phyloP scores from a whole-genome alignment of 2,888 invertebrate species.

The Stenichneumon culpator region DNA sequence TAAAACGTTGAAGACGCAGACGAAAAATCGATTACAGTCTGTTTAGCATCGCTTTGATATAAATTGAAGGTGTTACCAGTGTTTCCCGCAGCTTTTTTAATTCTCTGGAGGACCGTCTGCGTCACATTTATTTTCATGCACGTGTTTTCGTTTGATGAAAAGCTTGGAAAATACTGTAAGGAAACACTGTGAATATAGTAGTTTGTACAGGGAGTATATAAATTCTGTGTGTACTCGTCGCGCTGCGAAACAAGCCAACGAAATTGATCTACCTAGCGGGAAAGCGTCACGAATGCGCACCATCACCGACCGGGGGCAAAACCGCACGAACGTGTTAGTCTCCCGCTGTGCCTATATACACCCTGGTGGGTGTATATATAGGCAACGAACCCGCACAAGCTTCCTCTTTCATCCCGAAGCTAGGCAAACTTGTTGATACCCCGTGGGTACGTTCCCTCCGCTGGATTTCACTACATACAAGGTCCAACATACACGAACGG shows the following conservation, averaged over 20 bases:
- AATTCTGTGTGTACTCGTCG: conserved; percentile 6
- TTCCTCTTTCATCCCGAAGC: conserved; percentile 46
- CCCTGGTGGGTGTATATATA: background rate
- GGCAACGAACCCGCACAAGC: conserved; percentile 26
- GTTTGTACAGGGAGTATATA: conserved; percentile 14
- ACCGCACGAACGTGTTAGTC: conserved; percentile 63
- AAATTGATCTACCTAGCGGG: conserved; percentile 57
- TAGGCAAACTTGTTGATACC: conserved; percentile 69
- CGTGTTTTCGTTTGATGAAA: background rate
- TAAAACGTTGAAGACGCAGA: no score
- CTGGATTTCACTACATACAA: conserved; percentile 43
- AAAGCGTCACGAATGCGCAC: conserved; percentile 52
- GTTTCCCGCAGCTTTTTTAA: background rate
- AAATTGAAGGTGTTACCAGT: background rate
- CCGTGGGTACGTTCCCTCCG: conserved; percentile 61
- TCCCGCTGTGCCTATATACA: conserved; percentile 51
- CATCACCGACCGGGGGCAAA: conserved; percentile 50
- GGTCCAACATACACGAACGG: conserved; percentile 20
- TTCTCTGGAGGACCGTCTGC: background rate
- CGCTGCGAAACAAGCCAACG: conserved; percentile 37
- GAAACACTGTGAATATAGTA: conserved; percentile 1
- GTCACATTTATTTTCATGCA: background rate
- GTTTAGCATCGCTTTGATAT: background rate
- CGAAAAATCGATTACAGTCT: no score
- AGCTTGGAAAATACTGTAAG: background rate